Evolutionary conservation across 2,888 invertebrate genomes (phyloP), one percentile per base, ranked within the genome.

Genomic region (Brachyopa scutellaris): DNA sequence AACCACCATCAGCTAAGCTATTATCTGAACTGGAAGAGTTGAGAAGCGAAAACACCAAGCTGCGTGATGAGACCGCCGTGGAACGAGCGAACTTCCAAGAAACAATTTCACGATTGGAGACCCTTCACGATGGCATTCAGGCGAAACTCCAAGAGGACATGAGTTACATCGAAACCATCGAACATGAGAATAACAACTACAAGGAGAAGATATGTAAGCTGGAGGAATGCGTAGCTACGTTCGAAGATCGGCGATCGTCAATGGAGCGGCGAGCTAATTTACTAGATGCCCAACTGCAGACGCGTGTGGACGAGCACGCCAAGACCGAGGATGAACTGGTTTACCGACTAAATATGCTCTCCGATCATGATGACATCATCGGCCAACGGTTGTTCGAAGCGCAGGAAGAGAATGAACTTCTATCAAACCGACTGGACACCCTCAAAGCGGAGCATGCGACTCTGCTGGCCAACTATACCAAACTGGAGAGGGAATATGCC

Each of bases 81-180:
- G 90, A 90, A 55, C 88, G 88, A 62, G 33, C 80, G 0, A 85
- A 84, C 29, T 90, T 90, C 84, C 86, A 89, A 70, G 72, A 86
- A 55, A 89, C 88, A 5, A 88, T 88, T 7, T 72, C 69, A 0
- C 87, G 87, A 0, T 79, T 90, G 5, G 90, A 90, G 64, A 89
- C 88, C 0, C 76, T 90, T 1, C 88, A 90, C 33, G 88, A 88
- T 76, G 89, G 89, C 66, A 88, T 89, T 7, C 89, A 94, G 79
- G 94, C 94, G 1, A 95, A 95, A 89, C 88, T 96, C 8, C 94
- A 94, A 87, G 95, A 96, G 88, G 91, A 94, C 78, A 94, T 95
- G 87, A 91, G 94, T 51, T 94, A 94, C 80, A 94, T 95, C 66
- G 95, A 96, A 88, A 93, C 93, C 36, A 90, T 95, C 72, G 94